Percentiles rank a stretch among this genome's conserved stretches.
Conservation (phyloP, 1,140 invertebrate species). For the Musca vetustissima region DNA sequence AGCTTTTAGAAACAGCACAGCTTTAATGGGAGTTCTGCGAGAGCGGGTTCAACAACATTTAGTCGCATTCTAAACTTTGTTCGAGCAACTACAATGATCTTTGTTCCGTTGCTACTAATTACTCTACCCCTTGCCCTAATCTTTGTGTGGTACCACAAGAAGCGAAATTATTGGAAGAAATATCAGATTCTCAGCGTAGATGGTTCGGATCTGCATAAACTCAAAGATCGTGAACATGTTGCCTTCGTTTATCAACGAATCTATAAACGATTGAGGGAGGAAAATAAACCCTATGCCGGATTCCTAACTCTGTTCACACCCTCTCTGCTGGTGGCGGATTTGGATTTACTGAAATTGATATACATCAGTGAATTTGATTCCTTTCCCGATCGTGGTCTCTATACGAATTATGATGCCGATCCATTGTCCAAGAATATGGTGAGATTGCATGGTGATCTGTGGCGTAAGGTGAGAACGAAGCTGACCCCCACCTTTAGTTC, state of each 20-base stretch:
- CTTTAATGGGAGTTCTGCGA: too few species aligned
- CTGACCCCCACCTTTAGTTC: slow-evolving; percentile 63
- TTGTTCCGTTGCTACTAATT: not conserved
- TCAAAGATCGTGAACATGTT: not conserved
- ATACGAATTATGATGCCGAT: slow-evolving; percentile 57
- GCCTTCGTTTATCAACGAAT: slow-evolving; percentile 35
- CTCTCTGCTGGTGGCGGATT: slow-evolving; percentile 50
- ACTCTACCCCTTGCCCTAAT: not conserved
- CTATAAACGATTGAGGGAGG: slow-evolving; percentile 39
- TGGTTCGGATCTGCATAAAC: not conserved
- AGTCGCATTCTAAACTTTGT: too few species aligned
- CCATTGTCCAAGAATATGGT: slow-evolving; percentile 58
- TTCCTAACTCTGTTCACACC: slow-evolving; percentile 39
- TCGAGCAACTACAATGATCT: too few species aligned
- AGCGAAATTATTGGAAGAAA: slow-evolving; percentile 1
- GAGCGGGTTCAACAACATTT: too few species aligned
- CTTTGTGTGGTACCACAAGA: not conserved
- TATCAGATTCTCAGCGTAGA: not conserved
- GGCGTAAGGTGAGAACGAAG: slow-evolving; percentile 60
- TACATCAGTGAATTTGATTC: slow-evolving; percentile 62
- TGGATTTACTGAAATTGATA: slow-evolving; percentile 63
- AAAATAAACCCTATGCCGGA: slow-evolving; percentile 35
- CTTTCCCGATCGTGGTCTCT: slow-evolving; percentile 58
- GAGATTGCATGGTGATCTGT: slow-evolving; percentile 57
- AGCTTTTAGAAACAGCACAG: not conserved